Conservation (phyloP, 1,140 invertebrate genomes). For the Saxidomus purpurata region DNA sequence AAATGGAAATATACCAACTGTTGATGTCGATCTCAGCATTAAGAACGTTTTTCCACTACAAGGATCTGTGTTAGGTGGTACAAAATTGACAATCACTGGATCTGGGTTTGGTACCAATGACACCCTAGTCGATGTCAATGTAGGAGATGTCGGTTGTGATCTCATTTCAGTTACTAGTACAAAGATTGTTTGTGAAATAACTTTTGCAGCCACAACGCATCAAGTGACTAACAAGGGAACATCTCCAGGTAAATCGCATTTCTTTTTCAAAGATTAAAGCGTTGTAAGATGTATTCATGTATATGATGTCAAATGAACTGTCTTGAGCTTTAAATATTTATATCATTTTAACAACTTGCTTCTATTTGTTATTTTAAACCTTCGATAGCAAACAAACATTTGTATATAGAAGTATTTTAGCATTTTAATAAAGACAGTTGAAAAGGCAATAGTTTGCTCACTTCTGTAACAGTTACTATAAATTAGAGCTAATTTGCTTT, state of each 20-base stretch:
- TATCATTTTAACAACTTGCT: no score
- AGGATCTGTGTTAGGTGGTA: constrained; percentile 81
- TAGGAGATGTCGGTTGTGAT: constrained; percentile 76
- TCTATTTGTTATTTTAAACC: no score
- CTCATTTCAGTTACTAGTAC: constrained; percentile 63
- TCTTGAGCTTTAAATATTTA: no score
- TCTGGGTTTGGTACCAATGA: constrained; percentile 74
- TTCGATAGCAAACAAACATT: no score
- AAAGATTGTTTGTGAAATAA: constrained; percentile 74
- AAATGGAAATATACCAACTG: constrained; percentile 27
- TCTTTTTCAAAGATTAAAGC: no score
- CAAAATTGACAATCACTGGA: constrained; percentile 78
- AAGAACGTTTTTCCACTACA: constrained; percentile 71
- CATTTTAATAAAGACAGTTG: no score
- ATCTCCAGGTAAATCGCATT: constrained; percentile 63
- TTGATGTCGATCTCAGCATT: constrained; percentile 68
- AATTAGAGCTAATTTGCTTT: no score
- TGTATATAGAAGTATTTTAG: no score
- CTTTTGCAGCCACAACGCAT: constrained; percentile 69
- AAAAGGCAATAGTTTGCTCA: no score
- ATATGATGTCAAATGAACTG: no score
- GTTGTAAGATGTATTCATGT: no score
- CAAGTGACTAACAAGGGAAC: constrained; percentile 74
- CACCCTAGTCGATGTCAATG: constrained; percentile 68
- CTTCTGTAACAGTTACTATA: no score